Evolutionary conservation across 2,888 invertebrate species (phyloP).

Genomic region (Polietes domitor): DNA sequence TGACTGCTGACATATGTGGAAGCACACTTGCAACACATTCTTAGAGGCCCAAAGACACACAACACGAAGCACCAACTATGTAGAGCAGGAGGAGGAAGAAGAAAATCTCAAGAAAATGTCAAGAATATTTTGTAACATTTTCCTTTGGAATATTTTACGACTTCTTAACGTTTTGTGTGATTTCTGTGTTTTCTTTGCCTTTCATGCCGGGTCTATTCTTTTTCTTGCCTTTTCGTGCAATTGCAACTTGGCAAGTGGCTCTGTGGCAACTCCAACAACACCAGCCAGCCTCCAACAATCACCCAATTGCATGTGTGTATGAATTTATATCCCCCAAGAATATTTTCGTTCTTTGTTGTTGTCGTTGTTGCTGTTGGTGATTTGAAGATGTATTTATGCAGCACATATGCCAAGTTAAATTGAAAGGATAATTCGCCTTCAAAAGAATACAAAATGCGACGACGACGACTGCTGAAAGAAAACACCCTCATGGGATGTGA

Average conservation of each 20-base stretch:
- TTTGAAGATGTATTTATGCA: slow-evolving; percentile 62
- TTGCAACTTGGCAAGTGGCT: slow-evolving; percentile 32
- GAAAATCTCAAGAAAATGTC: slow-evolving; percentile 63
- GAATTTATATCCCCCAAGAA: slow-evolving; percentile 55
- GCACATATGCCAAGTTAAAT: slow-evolving; percentile 80
- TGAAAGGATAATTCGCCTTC: slow-evolving; percentile 81
- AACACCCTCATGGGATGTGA: slow-evolving; percentile 77
- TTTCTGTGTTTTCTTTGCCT: slow-evolving; percentile 49
- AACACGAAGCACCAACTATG: no score
- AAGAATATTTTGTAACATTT: slow-evolving; percentile 60
- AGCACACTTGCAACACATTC: slow-evolving; percentile 9
- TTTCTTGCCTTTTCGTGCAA: slow-evolving; percentile 16
- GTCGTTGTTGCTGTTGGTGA: background rate
- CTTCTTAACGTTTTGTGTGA: slow-evolving; percentile 53
- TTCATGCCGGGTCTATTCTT: background rate
- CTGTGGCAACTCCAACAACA: slow-evolving; percentile 3
- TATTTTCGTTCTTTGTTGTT: slow-evolving; percentile 42
- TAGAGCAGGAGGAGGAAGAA: no score
- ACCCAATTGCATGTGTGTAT: slow-evolving; percentile 32
- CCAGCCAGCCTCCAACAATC: background rate
- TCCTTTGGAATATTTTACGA: slow-evolving; percentile 41
- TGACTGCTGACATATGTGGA: slow-evolving; percentile 63
- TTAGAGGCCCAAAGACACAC: slow-evolving; percentile 22
- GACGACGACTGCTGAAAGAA: slow-evolving; percentile 36
- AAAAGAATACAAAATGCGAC: slow-evolving; percentile 61